These are phyloP conservation scores for Ageneiosus marmoratus DNA, from an alignment of 2,113 vertebrate genomes.

Conservation along the genomic window DNA sequence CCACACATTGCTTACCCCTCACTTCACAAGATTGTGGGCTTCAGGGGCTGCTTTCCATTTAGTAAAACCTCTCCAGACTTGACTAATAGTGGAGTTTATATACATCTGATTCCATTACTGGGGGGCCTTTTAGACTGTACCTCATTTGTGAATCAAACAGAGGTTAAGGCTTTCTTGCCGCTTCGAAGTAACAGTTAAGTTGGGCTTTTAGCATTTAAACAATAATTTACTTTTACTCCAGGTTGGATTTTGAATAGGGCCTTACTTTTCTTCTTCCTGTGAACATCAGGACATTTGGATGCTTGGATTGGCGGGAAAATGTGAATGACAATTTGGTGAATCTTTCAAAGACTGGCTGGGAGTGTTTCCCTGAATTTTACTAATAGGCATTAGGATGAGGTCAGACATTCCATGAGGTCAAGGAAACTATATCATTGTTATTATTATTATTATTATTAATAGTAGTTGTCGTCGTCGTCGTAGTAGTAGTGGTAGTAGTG, in stretches of 20 bases:
- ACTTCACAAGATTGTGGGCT: background rate
- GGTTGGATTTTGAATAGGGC: background rate
- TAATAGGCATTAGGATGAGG: too few relatives aligned
- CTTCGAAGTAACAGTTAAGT: background rate
- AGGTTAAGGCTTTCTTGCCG: background rate
- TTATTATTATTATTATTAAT: too few relatives aligned
- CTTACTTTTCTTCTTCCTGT: background rate
- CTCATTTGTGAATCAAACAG: background rate
- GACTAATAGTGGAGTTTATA: background rate
- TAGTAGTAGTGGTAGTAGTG: too few relatives aligned
- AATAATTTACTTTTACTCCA: background rate
- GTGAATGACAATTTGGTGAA: background rate
- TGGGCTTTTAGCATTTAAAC: background rate
- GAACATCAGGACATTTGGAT: background rate
- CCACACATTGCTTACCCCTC: background rate
- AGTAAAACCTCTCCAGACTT: background rate
- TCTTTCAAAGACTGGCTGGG: too few relatives aligned
- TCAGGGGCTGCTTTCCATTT: background rate
- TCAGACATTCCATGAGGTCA: too few relatives aligned
- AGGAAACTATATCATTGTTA: too few relatives aligned
- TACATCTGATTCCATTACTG: background rate
- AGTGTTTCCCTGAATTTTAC: too few relatives aligned
- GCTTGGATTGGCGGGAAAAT: background rate
- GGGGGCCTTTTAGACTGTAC: background rate
- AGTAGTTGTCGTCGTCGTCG: too few relatives aligned